Conservation (phyloP, 2,113 vertebrate species). For the Mystacornis crossleyi region DNA sequence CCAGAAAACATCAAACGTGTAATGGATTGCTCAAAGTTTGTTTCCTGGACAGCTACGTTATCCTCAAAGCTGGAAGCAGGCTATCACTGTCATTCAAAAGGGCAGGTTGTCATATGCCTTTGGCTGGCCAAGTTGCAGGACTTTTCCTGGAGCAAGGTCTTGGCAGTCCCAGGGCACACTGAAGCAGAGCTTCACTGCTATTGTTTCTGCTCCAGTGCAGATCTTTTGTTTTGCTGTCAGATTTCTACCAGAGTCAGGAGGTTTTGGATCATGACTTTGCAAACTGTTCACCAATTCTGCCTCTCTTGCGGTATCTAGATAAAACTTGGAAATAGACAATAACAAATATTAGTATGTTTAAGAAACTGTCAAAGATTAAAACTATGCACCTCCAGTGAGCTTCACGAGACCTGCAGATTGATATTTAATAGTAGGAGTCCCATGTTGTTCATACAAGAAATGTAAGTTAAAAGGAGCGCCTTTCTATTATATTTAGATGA, state of each 20-base stretch:
- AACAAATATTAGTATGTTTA: neutral
- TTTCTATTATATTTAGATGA: neutral
- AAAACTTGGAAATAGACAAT: neutral
- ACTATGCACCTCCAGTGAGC: neutral
- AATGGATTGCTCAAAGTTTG: neutral
- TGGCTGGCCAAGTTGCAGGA: neutral
- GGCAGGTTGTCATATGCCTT: neutral
- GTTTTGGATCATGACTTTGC: neutral
- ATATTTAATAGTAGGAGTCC: neutral
- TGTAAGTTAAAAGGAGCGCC: neutral
- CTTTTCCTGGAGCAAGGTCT: neutral
- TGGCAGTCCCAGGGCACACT: neutral
- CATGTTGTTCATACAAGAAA: neutral
- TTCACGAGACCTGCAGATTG: neutral
- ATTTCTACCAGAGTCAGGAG: neutral
- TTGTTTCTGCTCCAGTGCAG: neutral
- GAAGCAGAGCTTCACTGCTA: neutral
- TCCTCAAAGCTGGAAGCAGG: neutral
- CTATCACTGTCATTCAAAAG: neutral
- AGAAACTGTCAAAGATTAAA: neutral
- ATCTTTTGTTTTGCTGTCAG: neutral
- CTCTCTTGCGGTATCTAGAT: neutral
- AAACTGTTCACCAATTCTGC: neutral
- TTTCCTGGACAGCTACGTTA: neutral
- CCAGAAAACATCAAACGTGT: rapidly evolving